Percentiles rank a stretch among this genome's conserved stretches.
Evolutionary conservation across 2,888 invertebrate genomes (phyloP).

Genomic region (Sipunculus nudus): DNA sequence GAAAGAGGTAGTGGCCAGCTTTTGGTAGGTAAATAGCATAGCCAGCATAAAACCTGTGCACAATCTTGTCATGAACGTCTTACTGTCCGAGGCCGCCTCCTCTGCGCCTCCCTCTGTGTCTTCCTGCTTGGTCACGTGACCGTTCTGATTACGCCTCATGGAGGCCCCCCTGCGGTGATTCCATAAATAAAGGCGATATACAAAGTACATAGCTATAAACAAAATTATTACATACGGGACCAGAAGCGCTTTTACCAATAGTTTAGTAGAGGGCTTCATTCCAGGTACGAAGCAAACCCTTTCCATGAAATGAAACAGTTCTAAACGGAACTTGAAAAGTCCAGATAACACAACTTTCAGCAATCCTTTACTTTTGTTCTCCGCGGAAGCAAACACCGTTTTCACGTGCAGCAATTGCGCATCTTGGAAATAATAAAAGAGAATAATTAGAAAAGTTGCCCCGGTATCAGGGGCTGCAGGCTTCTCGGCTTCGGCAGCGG

Average conservation of each 20-base stretch:
- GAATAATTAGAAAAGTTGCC: slow-evolving; percentile 39
- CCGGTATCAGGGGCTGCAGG: slow-evolving; percentile 26
- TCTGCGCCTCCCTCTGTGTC: too few species aligned
- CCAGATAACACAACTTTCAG: slow-evolving; percentile 29
- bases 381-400: slow-evolving; percentile 25
- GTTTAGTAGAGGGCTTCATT: slow-evolving; percentile 20
- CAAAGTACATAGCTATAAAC: slow-evolving; percentile 28
- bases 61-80: slow-evolving; percentile 25
- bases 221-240: slow-evolving; percentile 33
- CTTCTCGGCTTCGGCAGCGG: not conserved
- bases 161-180: too few species aligned
- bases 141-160: too few species aligned
- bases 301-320: slow-evolving; percentile 37
- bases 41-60: slow-evolving; percentile 40
- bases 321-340: slow-evolving; percentile 35
- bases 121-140: too few species aligned
- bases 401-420: slow-evolving; percentile 35
- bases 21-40: slow-evolving; percentile 41
- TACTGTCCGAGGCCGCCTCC: too few species aligned
- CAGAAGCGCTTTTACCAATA: slow-evolving; percentile 23
- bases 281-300: slow-evolving; percentile 31
- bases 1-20: slow-evolving; percentile 38
- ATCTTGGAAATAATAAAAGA: slow-evolving; percentile 42
- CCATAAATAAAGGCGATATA: too few species aligned
- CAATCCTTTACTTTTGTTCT: slow-evolving; percentile 24